Conservation (phyloP, 2,888 invertebrate genomes). For the Arge pagana region DNA sequence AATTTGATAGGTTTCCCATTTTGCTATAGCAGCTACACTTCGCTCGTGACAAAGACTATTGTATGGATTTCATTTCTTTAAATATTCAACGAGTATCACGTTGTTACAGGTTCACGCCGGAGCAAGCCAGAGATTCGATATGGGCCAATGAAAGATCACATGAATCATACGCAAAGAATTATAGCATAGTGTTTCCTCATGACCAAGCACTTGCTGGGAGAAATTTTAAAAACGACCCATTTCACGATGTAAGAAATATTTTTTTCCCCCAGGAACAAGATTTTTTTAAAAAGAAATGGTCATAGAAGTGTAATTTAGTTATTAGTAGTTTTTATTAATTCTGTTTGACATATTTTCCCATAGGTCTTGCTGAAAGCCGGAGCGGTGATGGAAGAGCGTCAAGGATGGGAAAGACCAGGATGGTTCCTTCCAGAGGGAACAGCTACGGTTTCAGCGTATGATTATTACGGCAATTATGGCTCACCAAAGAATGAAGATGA, state of each 20-base stretch:
- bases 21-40: no score
- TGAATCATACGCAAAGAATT: slow-evolving; percentile 89
- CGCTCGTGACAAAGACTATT: no score
- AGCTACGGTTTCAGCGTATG: slow-evolving; percentile 73
- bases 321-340: slow-evolving; percentile 6
- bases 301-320: neutral
- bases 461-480: slow-evolving; percentile 85
- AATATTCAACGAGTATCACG: no score
- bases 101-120: slow-evolving; percentile 77
- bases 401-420: slow-evolving; percentile 88
- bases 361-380: slow-evolving; percentile 74
- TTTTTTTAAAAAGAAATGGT: neutral
- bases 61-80: no score
- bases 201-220: slow-evolving; percentile 84
- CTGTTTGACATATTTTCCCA: slow-evolving; percentile 24
- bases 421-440: slow-evolving; percentile 70
- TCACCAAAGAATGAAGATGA: slow-evolving; percentile 68
- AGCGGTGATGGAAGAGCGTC: slow-evolving; percentile 86
- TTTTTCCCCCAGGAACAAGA: neutral
- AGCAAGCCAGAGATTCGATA: slow-evolving; percentile 69
- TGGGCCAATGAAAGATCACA: slow-evolving; percentile 86
- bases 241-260: slow-evolving; percentile 64
- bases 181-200: slow-evolving; percentile 79
- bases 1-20: no score
- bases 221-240: slow-evolving; percentile 69